These are phyloP conservation scores for Anabacerthia variegaticeps DNA, from an alignment of 2,797 vertebrate genomes.

Conservation along the genomic window DNA sequence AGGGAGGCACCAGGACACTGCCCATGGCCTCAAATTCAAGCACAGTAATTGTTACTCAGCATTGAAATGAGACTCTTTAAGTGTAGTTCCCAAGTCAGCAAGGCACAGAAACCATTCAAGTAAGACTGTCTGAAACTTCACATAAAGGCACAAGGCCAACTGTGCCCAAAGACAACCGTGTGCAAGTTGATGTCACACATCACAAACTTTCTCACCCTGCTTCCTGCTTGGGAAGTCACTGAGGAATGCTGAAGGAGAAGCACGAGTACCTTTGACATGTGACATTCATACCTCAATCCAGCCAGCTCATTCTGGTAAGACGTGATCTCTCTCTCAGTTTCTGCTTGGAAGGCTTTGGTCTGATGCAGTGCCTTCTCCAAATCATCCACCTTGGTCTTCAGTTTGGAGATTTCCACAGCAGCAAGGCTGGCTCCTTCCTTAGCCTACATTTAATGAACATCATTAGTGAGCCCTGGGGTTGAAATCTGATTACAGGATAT, in stretches of 20 bases:
- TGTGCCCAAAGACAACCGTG: not conserved
- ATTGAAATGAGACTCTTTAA: not conserved
- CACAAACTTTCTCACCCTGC: not conserved
- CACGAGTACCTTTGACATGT: not conserved
- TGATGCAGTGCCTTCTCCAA: conserved; percentile 72
- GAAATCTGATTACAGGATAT: not conserved
- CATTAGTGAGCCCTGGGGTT: not conserved
- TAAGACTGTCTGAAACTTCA: not conserved
- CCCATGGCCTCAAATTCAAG: not conserved
- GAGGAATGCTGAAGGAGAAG: not conserved
- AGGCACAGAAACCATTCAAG: not conserved
- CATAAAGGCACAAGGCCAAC: not conserved
- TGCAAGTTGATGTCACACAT: not conserved
- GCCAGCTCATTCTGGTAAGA: conserved; percentile 70
- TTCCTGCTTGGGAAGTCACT: not conserved
- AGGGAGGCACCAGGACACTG: not conserved
- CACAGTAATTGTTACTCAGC: not conserved
- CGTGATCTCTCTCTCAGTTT: conserved; percentile 66
- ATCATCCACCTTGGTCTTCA: conserved; percentile 71
- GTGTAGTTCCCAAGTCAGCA: not conserved
- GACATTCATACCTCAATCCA: conserved; percentile 73
- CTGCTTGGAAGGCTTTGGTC: conserved; percentile 66
- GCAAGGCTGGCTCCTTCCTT: conserved; percentile 70
- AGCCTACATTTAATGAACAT: conserved; percentile 43
- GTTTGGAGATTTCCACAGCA: conserved; percentile 67